A percentile compares a stretch with the other conserved stretches of the same genome.
phyloP scores from a whole-genome alignment of 2,888 invertebrate species.

The Plebejus melissa region DNA sequence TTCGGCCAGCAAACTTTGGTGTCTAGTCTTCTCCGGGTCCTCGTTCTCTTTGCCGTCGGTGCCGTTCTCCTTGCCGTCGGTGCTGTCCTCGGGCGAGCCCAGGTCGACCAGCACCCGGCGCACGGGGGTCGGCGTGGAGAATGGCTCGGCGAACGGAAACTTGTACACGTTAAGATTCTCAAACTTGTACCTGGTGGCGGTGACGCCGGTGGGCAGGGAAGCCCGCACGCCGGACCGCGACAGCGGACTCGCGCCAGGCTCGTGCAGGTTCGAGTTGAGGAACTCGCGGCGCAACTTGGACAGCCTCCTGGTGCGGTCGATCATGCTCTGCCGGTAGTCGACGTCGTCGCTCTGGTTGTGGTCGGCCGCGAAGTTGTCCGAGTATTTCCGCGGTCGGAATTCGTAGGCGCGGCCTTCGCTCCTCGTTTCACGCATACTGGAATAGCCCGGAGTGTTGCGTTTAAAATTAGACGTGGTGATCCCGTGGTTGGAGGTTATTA shows the following conservation, averaged over 20 bases:
- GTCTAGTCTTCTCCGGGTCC: conserved; percentile 52
- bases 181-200: conserved; percentile 62
- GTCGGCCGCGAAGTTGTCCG: conserved; percentile 70
- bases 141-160: conserved; percentile 74
- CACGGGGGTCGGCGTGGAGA: conserved; percentile 65
- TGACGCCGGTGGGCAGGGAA: conserved; percentile 57
- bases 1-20: conserved; percentile 55
- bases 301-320: conserved; percentile 64
- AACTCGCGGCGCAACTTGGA: conserved; percentile 69
- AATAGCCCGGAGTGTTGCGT: conserved; percentile 64
- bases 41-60: conserved; percentile 61
- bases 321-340: conserved; percentile 67
- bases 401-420: conserved; percentile 60
- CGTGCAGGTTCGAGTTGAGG: conserved; percentile 67
- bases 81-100: conserved; percentile 50
- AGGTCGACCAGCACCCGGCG: conserved; percentile 60
- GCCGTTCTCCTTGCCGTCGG: conserved; percentile 59
- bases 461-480: conserved; percentile 70
- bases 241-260: conserved; percentile 57
- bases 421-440: conserved; percentile 70
- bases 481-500: conserved; percentile 69
- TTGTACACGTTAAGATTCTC: conserved; percentile 71
- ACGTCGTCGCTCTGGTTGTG: conserved; percentile 68
- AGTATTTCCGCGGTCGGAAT: conserved; percentile 68
- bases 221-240: conserved; percentile 60